phyloP scores from a whole-genome alignment of 2,888 invertebrate species.

The Leucoma salicis region DNA sequence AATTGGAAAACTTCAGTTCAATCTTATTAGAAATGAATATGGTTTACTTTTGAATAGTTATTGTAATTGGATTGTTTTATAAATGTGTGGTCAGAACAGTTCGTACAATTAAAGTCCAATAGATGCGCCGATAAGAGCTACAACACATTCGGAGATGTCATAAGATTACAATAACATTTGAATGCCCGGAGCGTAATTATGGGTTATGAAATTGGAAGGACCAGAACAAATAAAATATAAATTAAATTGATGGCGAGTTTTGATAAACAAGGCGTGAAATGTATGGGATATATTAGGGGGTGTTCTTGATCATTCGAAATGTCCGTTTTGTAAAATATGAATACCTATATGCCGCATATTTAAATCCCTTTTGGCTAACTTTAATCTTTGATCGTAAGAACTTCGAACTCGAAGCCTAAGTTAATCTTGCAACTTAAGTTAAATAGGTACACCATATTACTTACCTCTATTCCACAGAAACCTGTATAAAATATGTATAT shows the following conservation, averaged over 20 bases:
- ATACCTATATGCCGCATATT: no score
- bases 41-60: constrained; percentile 3
- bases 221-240: constrained; percentile 41
- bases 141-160: constrained; percentile 35
- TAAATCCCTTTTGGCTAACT: no score
- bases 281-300: constrained; percentile 6
- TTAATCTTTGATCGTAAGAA: no score
- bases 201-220: constrained; percentile 32
- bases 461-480: no score
- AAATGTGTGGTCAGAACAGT: constrained; percentile 13
- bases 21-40: constrained; percentile 4
- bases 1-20: neutral
- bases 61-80: neutral
- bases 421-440: no score
- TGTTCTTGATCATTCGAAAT: neutral
- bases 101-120: constrained; percentile 40
- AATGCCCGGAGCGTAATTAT: constrained; percentile 38
- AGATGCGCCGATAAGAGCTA: constrained; percentile 37
- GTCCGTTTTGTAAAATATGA: neutral
- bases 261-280: constrained; percentile 35
- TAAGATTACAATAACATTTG: constrained; percentile 36
- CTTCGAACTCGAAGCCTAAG: no score
- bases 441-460: no score
- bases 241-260: constrained; percentile 31
- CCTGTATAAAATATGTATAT: no score